phyloP scores from a whole-genome alignment of 2,888 invertebrate species.

The Eristalis intricaria region DNA sequence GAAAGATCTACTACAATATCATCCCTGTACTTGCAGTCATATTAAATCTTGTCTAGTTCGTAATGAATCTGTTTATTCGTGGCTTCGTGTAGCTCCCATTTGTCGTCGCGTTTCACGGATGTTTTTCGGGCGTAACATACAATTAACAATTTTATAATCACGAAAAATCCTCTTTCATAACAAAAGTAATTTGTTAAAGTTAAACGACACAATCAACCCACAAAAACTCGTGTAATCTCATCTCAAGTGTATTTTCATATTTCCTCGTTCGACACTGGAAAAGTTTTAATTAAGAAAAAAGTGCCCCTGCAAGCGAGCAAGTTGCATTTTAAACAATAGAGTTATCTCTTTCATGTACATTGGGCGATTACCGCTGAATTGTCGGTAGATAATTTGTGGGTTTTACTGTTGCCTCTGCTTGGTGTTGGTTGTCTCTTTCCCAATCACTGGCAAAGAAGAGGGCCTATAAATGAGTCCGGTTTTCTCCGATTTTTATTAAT shows the following conservation, averaged over 20 bases:
- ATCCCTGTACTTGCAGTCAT: conserved; percentile 29
- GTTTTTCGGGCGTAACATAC: conserved; percentile 46
- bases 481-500: conserved; percentile 41
- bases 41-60: conserved; percentile 45
- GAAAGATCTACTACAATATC: conserved; percentile 32
- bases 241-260: conserved; percentile 21
- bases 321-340: conserved; percentile 51
- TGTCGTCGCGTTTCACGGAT: conserved; percentile 65
- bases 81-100: conserved; percentile 62
- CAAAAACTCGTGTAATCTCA: conserved; percentile 34
- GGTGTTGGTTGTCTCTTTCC: conserved; percentile 1
- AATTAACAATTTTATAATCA: conserved; percentile 35
- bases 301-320: conserved; percentile 48
- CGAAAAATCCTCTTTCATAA: conserved; percentile 14
- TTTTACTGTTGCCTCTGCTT: neutral
- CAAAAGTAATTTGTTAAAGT: neutral
- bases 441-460: conserved; percentile 19
- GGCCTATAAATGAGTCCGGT: conserved; percentile 28
- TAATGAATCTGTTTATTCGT: conserved; percentile 63
- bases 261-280: conserved; percentile 1
- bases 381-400: neutral
- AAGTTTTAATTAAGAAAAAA: conserved; percentile 41
- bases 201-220: neutral
- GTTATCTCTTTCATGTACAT: conserved; percentile 34
- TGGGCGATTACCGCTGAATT: conserved; percentile 45